A percentile compares a stretch with the other conserved stretches of the same genome.
Evolutionary conservation across 2,113 vertebrate genomes (phyloP).

Genomic region (Gadus chalcogrammus): DNA sequence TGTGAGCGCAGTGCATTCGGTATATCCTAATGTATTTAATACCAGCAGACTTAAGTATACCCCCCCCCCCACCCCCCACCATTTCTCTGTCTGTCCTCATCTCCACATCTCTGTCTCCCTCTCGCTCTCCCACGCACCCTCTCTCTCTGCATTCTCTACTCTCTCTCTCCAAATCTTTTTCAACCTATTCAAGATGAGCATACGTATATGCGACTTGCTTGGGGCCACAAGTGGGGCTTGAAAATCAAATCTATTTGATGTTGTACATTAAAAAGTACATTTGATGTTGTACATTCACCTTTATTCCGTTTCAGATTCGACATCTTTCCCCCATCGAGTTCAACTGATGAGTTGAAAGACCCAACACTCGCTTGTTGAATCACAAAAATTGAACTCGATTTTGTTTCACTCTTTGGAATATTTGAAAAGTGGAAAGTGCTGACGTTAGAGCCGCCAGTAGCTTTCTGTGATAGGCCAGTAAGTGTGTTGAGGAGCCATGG

Average conservation of each 20-base stretch:
- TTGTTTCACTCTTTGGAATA: no score
- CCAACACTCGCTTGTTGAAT: no score
- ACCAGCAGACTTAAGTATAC: no score
- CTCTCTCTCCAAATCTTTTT: not conserved
- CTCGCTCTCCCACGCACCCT: not conserved
- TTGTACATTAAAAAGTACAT: conserved; percentile 40
- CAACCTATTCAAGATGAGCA: conserved; percentile 6
- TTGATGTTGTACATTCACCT: conserved; percentile 37
- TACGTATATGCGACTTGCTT: conserved; percentile 11
- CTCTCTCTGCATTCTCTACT: not conserved
- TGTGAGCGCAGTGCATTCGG: no score
- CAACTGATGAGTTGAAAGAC: no score
- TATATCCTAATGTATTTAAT: no score
- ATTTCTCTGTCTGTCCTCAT: not conserved
- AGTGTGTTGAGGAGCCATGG: no score
- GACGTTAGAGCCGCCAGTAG: no score
- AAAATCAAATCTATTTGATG: conserved; percentile 35
- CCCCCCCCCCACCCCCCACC: not conserved
- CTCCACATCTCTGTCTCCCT: not conserved
- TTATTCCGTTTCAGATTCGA: conserved; percentile 28
- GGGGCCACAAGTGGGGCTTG: conserved; percentile 11
- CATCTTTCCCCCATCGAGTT: no score
- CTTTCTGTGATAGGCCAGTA: no score
- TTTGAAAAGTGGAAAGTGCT: no score
- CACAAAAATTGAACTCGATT: no score